Conservation (phyloP, 2,888 invertebrate species). For the Labia minor region DNA sequence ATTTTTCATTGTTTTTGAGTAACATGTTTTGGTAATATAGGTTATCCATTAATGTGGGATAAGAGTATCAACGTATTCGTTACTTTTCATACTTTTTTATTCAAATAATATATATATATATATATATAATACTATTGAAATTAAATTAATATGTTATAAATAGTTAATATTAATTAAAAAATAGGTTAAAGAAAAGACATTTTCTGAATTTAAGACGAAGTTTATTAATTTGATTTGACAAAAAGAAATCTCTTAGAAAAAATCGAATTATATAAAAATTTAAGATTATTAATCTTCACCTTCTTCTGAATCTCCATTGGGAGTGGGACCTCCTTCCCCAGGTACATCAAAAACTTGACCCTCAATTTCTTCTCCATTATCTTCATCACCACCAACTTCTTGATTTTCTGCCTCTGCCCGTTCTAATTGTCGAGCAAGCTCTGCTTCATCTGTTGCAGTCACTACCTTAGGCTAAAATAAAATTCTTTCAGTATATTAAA, state of each 20-base stretch:
- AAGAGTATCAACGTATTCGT: too few species aligned
- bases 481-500: constrained; percentile 22
- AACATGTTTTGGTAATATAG: too few species aligned
- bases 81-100: too few species aligned
- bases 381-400: constrained; percentile 84
- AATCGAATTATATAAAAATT: not conserved
- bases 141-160: too few species aligned
- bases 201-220: too few species aligned
- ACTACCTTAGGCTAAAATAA: constrained; percentile 81
- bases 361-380: constrained; percentile 62
- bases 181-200: too few species aligned
- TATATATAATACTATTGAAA: too few species aligned
- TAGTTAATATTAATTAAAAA: too few species aligned
- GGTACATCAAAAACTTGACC: too few species aligned
- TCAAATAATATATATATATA: too few species aligned
- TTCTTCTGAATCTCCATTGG: constrained; percentile 32
- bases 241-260: not conserved
- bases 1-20: too few species aligned
- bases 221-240: constrained; percentile 13
- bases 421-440: constrained; percentile 86
- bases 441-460: constrained; percentile 95
- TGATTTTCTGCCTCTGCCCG: constrained; percentile 87
- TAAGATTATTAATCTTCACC: constrained; percentile 28
- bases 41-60: too few species aligned
- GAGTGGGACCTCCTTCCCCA: constrained; percentile 34